Base-by-base conservation (phyloP, 2,888 invertebrate species). In the Sinelater perroti region DNA sequence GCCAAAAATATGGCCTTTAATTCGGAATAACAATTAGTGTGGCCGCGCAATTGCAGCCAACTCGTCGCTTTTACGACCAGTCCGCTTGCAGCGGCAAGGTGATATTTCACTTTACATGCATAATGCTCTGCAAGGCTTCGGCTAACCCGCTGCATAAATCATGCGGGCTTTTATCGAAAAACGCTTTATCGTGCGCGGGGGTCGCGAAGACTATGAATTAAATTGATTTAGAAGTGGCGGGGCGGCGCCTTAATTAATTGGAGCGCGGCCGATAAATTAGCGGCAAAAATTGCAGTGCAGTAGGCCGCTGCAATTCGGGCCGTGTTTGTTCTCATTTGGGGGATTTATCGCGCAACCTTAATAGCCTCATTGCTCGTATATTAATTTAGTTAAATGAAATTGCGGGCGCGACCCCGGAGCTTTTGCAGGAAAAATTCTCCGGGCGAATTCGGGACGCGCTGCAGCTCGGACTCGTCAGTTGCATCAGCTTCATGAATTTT, bases 81-180 rank as follows among this genome's bases (percentile, higher is more conserved):
- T 55, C 47, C 46, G 38, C 17, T 36, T 47, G 24, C 42, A 44
- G 20, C 7, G 47, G 7, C 13, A 42, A 36, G n/a, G n/a, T 54
- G 53, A 58, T 58, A 53, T 49, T 47, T 58, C 58, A 58, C 31
- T 49, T 58, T 54, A 53, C 57, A 53, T 58, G 46, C 31, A 52
- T 45, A 52, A 57, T 51, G 26, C 46, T 36, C 33, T 30, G 45
- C 26, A 40, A 40, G 40, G 40, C 14, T 40, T n/a, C 14, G 24
- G 33, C 36, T 55, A 47, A 40, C 55, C 55, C 21, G 38, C 17
- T 47, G 7, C 26, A 55, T 55, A 55, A 55, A 55, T 55, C 55
- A 46, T 55, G 28, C 47, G 8, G 21, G 31, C 17, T 40, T 46
- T 55, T 55, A 49, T 47, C 38, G 46, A 49, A 49, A 38, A 55